phyloP scores from a whole-genome alignment of 2,888 invertebrate genomes.

The Drosophila paracracens region DNA sequence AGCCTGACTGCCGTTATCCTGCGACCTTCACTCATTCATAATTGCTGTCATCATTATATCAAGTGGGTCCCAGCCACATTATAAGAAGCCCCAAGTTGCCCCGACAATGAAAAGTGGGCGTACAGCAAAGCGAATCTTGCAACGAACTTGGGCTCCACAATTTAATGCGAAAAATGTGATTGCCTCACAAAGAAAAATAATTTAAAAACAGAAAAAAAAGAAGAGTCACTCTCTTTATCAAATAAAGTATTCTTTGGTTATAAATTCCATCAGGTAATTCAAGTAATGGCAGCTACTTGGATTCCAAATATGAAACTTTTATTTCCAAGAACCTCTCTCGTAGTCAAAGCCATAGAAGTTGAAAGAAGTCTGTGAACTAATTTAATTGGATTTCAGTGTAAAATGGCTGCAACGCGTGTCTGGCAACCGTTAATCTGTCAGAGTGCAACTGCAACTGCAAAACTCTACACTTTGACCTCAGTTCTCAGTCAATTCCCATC shows the following conservation, averaged over 20 bases:
- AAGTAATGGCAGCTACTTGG: background rate
- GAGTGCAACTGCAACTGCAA: slow-evolving; percentile 40
- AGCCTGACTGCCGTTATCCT: slow-evolving; percentile 64
- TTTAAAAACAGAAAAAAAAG: background rate
- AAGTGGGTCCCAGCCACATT: slow-evolving; percentile 48
- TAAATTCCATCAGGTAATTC: background rate
- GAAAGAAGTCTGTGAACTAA: slow-evolving; percentile 20
- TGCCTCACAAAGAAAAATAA: background rate
- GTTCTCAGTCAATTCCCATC: background rate
- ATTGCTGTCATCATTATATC: slow-evolving; percentile 79
- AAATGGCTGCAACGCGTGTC: slow-evolving; percentile 32
- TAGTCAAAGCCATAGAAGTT: slow-evolving; percentile 8
- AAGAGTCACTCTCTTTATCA: background rate
- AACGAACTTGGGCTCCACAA: slow-evolving; percentile 14
- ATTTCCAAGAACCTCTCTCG: background rate
- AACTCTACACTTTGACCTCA: slow-evolving; percentile 4
- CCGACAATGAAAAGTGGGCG: slow-evolving; percentile 1
- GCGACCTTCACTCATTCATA: slow-evolving; percentile 76
- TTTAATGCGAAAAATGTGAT: slow-evolving; percentile 11
- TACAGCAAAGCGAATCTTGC: slow-evolving; percentile 18
- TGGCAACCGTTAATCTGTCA: slow-evolving; percentile 43
- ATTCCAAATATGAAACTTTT: background rate
- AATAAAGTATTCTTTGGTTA: background rate
- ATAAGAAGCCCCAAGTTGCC: slow-evolving; percentile 4
- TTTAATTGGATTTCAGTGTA: slow-evolving; percentile 30